Percentiles rank a stretch among this genome's conserved stretches.
Evolutionary conservation across 2,888 invertebrate genomes (phyloP).

Genomic region (Celastrina argiolus): DNA sequence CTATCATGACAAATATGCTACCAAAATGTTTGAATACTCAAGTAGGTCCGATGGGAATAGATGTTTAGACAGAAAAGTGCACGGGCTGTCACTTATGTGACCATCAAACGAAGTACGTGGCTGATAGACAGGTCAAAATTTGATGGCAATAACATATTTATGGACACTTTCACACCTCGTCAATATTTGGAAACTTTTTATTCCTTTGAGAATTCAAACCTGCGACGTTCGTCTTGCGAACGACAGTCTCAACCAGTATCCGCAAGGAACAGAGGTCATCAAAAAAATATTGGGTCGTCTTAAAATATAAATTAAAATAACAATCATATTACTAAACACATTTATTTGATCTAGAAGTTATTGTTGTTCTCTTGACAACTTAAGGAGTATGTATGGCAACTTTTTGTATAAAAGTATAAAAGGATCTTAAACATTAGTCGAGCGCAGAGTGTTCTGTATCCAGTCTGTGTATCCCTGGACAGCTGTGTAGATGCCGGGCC

Average conservation of each 20-base stretch:
- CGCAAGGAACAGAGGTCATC: no score
- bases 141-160: no score
- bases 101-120: no score
- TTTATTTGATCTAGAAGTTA: no score
- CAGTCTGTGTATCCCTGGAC: slow-evolving; percentile 80
- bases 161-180: no score
- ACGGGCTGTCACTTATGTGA: neutral
- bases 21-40: slow-evolving; percentile 1
- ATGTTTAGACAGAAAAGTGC: neutral
- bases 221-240: no score
- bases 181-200: no score
- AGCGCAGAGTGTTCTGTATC: slow-evolving; percentile 67
- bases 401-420: slow-evolving; percentile 6
- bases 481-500: slow-evolving; percentile 83
- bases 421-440: slow-evolving; percentile 38
- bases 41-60: neutral
- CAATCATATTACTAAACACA: neutral
- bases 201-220: no score
- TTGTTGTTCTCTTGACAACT: no score
- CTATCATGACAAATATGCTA: neutral
- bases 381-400: neutral
- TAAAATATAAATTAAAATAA: neutral
- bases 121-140: no score
- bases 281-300: no score
- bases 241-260: no score